Percentiles rank a stretch among this genome's conserved stretches.
Conservation (phyloP, 1,140 invertebrate genomes). For the Drosophila watanabei region DNA sequence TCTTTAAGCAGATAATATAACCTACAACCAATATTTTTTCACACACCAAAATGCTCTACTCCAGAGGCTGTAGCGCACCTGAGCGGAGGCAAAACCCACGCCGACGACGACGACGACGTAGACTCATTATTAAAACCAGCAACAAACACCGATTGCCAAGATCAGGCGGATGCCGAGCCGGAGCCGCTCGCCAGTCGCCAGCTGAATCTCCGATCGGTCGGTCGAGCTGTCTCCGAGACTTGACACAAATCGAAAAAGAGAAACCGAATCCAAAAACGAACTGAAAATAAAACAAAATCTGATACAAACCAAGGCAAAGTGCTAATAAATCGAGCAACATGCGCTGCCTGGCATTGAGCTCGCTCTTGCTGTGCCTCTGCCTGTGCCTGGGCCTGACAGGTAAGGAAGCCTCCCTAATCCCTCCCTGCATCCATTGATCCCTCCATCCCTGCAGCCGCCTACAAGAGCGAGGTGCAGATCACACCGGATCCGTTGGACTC, state of each 20-base stretch:
- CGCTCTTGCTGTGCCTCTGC: constrained; percentile 56
- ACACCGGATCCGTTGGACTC: constrained; percentile 65
- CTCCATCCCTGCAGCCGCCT: constrained; percentile 44
- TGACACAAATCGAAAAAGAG: background rate
- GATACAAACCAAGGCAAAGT: constrained; percentile 50
- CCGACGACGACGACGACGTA: constrained; percentile 44
- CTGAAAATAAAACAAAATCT: background rate
- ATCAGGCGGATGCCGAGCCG: constrained; percentile 25
- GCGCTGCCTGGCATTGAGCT: constrained; percentile 72
- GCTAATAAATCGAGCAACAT: constrained; percentile 67
- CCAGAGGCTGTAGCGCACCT: constrained; percentile 33
- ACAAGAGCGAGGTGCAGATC: constrained; percentile 75
- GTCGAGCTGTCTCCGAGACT: constrained; percentile 45
- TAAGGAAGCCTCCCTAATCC: constrained; percentile 23
- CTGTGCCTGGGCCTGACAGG: constrained; percentile 65
- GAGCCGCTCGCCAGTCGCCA: constrained; percentile 59
- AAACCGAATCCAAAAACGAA: background rate
- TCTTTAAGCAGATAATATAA: too few species aligned
- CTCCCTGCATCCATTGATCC: background rate
- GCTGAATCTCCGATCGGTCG: constrained; percentile 64
- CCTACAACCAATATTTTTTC: background rate
- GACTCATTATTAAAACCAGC: constrained; percentile 71
- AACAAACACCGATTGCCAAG: constrained; percentile 32
- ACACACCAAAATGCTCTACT: constrained; percentile 1
- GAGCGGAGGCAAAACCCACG: constrained; percentile 43